Evolutionary conservation across 1,140 invertebrate species (phyloP), one percentile per base, ranked within the genome.

Genomic region (Macrotrachela quadricornifera): DNA sequence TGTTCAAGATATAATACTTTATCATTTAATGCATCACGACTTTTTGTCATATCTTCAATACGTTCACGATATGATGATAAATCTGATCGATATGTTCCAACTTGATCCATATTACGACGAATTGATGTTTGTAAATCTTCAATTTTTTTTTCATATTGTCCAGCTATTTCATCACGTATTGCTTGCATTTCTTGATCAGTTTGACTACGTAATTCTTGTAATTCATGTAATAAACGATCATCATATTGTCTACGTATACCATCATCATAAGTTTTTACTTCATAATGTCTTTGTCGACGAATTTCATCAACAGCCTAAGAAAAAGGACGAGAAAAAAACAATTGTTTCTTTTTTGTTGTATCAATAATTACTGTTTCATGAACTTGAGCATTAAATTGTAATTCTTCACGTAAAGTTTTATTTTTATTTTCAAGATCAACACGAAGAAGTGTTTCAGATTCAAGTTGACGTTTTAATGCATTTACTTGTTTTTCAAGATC

Each of bases 401-500:
- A 73, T 62, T 95, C 87, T 67, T 97, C 91, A 57, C 80, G 80
- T 46, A 90, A 68, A 59, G 80, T 85, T 63, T 88, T 83, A 55
- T 92, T 77, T 48, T 81, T 78, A 64, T 95, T 96, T 71, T 96
- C 85, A 53, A 91, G 74, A 67, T 94, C 86, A 50, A 92, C 82
- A 55, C 87, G 77, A 48, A 80, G 78, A 50, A 95, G 66, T 37
- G 83, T 87, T 71, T 96, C 91, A 52, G 84, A 81, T 62, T 95
- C 88, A 13, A 94, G 67, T 59, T 82, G 78, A 64, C 83, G 83
- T 50, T 81, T 78, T 0, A 80, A 73, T 44, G 82, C 79, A 0
- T 80, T 80, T 50, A 88, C 71, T 55, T 82, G 75, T 49, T 78
- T 78, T 46, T 78, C 76, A 46, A 88, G 66, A 41, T 78, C 78